Evolutionary conservation across 2,888 invertebrate species (phyloP).

Genomic region (Malachius bipustulatus): DNA sequence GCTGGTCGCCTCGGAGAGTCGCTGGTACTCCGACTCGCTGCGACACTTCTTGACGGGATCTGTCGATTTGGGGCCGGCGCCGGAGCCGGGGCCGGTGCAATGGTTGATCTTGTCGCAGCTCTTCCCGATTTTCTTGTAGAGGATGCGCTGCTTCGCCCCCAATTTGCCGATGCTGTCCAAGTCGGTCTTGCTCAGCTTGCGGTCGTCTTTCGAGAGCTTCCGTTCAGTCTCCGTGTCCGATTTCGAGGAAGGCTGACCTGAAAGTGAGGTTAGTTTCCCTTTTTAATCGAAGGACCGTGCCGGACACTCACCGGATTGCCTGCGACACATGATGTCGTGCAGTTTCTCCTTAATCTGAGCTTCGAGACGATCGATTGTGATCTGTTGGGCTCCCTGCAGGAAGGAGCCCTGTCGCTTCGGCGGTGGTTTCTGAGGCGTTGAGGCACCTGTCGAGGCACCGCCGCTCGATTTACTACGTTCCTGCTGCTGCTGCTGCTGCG

Average conservation of each 20-base stretch:
- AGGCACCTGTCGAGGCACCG: too few relatives aligned
- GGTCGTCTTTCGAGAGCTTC: constrained; percentile 36
- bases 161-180: constrained; percentile 30
- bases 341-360: constrained; percentile 38
- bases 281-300: constrained; percentile 10
- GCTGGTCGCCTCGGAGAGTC: constrained; percentile 44
- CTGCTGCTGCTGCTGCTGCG: constrained; percentile 31
- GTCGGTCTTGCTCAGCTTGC: constrained; percentile 36
- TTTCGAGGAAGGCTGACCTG: constrained; percentile 12
- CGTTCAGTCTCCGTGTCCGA: constrained; percentile 28
- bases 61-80: constrained; percentile 19
- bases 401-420: constrained; percentile 23
- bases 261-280: not conserved
- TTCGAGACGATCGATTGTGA: constrained; percentile 35
- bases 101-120: constrained; percentile 37
- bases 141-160: constrained; percentile 30
- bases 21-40: constrained; percentile 43
- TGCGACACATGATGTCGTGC: constrained; percentile 34
- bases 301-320: constrained; percentile 26
- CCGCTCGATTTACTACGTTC: constrained; percentile 35
- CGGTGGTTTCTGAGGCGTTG: constrained; percentile 28
- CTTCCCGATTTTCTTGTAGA: constrained; percentile 37
- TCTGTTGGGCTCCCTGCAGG: constrained; percentile 25
- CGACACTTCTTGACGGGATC: constrained; percentile 27
- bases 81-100: too few relatives aligned